Evolutionary conservation across 2,113 vertebrate genomes (phyloP), one percentile per base, ranked within the genome.

Genomic region (Rissa tridactyla): DNA sequence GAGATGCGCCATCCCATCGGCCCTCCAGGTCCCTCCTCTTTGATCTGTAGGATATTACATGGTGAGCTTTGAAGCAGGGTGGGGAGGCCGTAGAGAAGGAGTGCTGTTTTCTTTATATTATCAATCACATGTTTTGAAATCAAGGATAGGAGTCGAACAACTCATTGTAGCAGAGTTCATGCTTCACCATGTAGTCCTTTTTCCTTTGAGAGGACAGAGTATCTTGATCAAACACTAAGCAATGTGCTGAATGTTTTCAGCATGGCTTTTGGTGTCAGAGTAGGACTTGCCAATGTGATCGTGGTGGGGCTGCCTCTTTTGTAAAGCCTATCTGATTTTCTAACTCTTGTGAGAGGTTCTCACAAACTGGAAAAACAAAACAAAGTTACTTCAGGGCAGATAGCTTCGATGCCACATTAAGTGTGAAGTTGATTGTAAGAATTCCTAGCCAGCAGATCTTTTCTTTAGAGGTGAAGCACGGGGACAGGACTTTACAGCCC

Each of bases 31-130:
- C 27, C 62, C 61, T 47, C 54, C 60, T 42, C 68, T 85, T 15
- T 57, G 60, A 44, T 51, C 60, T 23, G 21, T 12, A 0, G 4
- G 52, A 4, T 3, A 1, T 10, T 55, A 4, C 54, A 22, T 1
- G 40, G 40, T 3, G 46, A 8, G 17, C 68, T 62, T 51, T 57
- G 58, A 71, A 62, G 69, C 4, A 0, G 32, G 14, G 30, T 55
- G 72, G 26, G 30, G 72, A 57, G 51, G 18, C 49, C 0, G 2
- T 21, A 5, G 26, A 34, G 58, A 1, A 47, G 55, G 40, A 54
- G 51, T 6, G 21, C 30, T 49, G 46, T 47, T 85, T 61, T 34
- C 86, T 80, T 44, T 32, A 7, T 9, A 3, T 61, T 51, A 52
- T 30, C 55, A 30, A 6, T 73, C 42, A 3, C 23, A 1, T 57